Percentiles rank a stretch among this genome's conserved stretches.
These are phyloP conservation scores for Micronycteris hirsuta DNA, from an alignment of 2,113 vertebrate genomes.

Conservation along the genomic window DNA sequence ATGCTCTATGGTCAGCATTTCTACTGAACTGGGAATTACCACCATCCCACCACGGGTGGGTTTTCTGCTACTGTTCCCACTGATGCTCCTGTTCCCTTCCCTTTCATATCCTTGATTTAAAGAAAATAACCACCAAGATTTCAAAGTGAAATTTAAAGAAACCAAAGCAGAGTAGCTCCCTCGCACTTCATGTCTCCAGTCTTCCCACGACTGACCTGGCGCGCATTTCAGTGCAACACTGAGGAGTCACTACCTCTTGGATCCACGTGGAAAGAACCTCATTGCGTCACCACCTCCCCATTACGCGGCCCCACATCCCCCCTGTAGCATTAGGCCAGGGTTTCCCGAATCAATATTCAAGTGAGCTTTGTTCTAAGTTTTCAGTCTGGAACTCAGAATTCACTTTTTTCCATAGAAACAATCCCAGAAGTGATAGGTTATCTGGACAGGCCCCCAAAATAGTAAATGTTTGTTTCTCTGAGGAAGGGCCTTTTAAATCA, in stretches of 20 bases:
- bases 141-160: neutral
- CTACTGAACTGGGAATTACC: neutral
- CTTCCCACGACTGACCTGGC: conserved; percentile 5
- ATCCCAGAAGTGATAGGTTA: neutral
- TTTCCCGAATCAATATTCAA: neutral
- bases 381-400: conserved; percentile 39
- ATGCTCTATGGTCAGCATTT: neutral
- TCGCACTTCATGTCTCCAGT: neutral
- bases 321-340: neutral
- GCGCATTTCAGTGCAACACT: rapidly evolving
- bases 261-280: neutral
- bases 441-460: neutral
- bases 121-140: neutral
- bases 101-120: neutral
- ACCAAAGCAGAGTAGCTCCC: neutral
- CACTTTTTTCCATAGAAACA: conserved; percentile 26
- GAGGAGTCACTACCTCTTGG: neutral
- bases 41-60: neutral
- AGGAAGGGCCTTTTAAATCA: neutral
- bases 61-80: neutral
- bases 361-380: conserved; percentile 39
- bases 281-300: neutral
- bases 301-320: neutral
- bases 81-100: neutral
- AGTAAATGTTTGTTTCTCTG: neutral